Base-by-base conservation (phyloP, 1,140 invertebrate genomes). In the Ephestia elutella region DNA sequence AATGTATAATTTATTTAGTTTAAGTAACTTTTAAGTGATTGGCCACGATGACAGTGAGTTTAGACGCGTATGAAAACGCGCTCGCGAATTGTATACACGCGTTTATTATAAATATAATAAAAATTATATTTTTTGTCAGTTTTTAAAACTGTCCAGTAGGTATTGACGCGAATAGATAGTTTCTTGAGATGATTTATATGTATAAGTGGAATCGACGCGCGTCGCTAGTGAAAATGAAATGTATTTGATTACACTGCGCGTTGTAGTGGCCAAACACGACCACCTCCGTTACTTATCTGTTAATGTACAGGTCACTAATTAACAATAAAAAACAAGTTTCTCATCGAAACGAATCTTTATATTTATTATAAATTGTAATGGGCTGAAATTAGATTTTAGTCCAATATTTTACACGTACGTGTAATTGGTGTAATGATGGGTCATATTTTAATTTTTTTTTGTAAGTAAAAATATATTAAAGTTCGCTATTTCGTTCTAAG, bases 371-470 rank as follows among this genome's bases (percentile, higher is more conserved):
- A 44, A 44, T 44, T 15, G 1, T 44, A 17, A 15, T n/a, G 38
- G 38, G n/a, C 38, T 44, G 38, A 44, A 44, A 44, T 44, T 44
- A 15, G 15, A 44, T 44, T 44, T 44, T 10, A 44, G 38, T 44
- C 15, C 38, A 15, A 15, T 17, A 44, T 44, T 44, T 11, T 13
- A 35, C 32, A 11, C 13, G 2, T 44, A 44, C 30, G 38, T 44
- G 38, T 44, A 15, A 15, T 44, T 44, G 38, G 38, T 44, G 15
- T 44, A 44, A 35, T 35, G 32, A 35, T 35, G 32, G 32, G 32
- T 35, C 32, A 35, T 35, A 35, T 13, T 35, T 35, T 35, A 35
- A 35, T 25, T 25, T 25, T 25, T 35, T 35, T 35, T 35, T 35
- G 32, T 35, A 35, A 35, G 32, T 35, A 35, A 35, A 35, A 35